Evolutionary conservation across 2,113 vertebrate genomes (phyloP).

Genomic region (Leptobrachium leishanense): DNA sequence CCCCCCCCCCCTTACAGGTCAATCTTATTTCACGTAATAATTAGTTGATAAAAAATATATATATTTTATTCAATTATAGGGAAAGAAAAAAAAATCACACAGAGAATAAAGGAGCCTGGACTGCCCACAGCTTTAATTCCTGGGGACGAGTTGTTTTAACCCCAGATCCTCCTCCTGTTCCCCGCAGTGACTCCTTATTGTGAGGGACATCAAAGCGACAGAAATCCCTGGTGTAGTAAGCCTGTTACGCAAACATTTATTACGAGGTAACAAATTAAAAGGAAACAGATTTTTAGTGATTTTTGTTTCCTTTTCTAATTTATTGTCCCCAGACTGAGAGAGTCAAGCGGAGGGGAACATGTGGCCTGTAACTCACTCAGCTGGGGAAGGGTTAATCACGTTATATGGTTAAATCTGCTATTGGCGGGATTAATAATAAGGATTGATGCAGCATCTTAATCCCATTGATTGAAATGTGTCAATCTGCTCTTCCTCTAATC

Average conservation of each 20-base stretch:
- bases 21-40: too few species aligned
- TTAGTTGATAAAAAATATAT: too few species aligned
- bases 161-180: neutral
- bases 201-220: slow-evolving; percentile 33
- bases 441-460: neutral
- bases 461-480: neutral
- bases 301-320: slow-evolving; percentile 6
- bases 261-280: slow-evolving; percentile 29
- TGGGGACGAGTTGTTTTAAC: too few species aligned
- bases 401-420: slow-evolving; percentile 15
- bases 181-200: slow-evolving; percentile 22
- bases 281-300: slow-evolving; percentile 26
- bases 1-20: too few species aligned
- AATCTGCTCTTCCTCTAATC: neutral
- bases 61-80: too few species aligned
- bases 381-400: slow-evolving; percentile 38
- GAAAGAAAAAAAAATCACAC: too few species aligned
- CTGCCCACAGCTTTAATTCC: too few species aligned
- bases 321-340: neutral
- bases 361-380: neutral
- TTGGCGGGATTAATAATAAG: neutral
- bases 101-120: too few species aligned
- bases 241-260: slow-evolving; percentile 41
- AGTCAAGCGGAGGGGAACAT: neutral
- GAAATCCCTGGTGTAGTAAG: slow-evolving; percentile 17